These are phyloP conservation scores for Dryadula phaetusa DNA, from an alignment of 2,888 invertebrate genomes.

Conservation along the genomic window DNA sequence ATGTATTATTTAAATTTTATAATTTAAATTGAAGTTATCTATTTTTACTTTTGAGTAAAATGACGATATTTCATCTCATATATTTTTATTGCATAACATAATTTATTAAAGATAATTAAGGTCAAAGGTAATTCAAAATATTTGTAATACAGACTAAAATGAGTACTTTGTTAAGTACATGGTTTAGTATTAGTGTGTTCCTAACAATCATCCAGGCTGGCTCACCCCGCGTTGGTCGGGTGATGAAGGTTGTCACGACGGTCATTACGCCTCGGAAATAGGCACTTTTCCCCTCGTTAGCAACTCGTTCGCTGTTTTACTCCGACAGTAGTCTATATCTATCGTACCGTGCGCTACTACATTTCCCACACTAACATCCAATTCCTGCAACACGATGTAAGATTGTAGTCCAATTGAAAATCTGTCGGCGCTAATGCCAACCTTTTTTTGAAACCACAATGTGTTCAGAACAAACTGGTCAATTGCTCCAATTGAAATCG, in stretches of 20 bases:
- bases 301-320: constrained; percentile 68
- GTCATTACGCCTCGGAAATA: constrained; percentile 83
- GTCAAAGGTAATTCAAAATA: not conserved
- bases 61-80: not conserved
- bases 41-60: not conserved
- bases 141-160: not conserved
- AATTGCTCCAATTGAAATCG: constrained; percentile 49
- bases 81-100: not conserved
- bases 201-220: constrained; percentile 31
- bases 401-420: constrained; percentile 49
- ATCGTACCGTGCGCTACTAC: constrained; percentile 15
- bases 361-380: constrained; percentile 23
- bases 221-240: constrained; percentile 43
- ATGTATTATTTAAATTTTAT: not conserved
- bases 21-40: not conserved
- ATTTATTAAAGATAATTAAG: not conserved
- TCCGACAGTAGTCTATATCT: constrained; percentile 53
- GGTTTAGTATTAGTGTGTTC: constrained; percentile 28
- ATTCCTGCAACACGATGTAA: constrained; percentile 35
- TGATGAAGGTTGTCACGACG: constrained; percentile 67
- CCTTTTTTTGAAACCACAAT: constrained; percentile 60
- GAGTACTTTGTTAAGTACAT: constrained; percentile 7
- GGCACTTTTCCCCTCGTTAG: constrained; percentile 84
- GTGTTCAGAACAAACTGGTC: constrained; percentile 61
- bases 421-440: constrained; percentile 56